Conservation (phyloP, 2,888 invertebrate species). For the Zaprionus obscuricornis region DNA sequence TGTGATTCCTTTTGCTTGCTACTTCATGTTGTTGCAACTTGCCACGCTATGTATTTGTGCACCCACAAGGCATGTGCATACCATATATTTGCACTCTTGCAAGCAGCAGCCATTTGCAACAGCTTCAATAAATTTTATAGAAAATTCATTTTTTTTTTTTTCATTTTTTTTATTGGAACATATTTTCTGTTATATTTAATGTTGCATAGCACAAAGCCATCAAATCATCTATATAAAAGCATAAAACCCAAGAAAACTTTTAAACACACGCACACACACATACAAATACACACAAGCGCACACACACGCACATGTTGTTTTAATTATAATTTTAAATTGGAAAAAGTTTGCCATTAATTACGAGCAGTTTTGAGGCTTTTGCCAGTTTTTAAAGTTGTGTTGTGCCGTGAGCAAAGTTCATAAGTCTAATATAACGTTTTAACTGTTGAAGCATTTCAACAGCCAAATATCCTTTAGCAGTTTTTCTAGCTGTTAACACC, state of each 20-base stretch:
- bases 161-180: constrained; percentile 69
- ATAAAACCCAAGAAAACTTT: constrained; percentile 2
- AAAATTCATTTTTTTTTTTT: constrained; percentile 63
- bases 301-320: constrained; percentile 9
- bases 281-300: constrained; percentile 2
- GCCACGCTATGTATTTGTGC: no score
- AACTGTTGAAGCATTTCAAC: no score
- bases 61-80: background rate
- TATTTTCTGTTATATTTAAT: constrained; percentile 51
- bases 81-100: constrained; percentile 14
- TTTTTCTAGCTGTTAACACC: no score
- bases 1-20: constrained; percentile 14
- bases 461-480: no score
- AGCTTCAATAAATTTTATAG: constrained; percentile 62
- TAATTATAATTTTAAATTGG: constrained; percentile 52
- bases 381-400: no score
- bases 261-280: constrained; percentile 3
- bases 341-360: background rate
- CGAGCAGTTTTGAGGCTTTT: no score
- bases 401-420: no score
- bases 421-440: no score
- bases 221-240: constrained; percentile 5
- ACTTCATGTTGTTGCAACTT: no score
- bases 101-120: constrained; percentile 22
- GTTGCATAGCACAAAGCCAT: constrained; percentile 33